phyloP scores from a whole-genome alignment of 2,888 invertebrate genomes.

The Venusia cambrica region DNA sequence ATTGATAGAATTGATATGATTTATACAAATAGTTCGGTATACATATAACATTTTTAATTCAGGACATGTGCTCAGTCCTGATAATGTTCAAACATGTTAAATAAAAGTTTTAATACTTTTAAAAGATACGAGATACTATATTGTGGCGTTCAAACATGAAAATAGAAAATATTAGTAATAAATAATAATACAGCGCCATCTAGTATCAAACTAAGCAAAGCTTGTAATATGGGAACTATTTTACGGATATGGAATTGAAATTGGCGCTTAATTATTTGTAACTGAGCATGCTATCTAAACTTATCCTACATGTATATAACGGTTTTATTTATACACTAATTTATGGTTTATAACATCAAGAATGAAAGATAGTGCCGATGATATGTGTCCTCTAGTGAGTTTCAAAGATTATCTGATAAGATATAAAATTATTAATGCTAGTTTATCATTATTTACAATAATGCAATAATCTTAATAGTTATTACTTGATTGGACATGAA shows the following conservation, averaged over 20 bases:
- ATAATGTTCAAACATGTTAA: background rate
- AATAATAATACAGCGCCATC: no score
- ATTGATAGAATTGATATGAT: constrained; percentile 19
- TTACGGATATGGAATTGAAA: no score
- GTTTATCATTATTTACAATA: constrained; percentile 49
- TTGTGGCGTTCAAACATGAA: no score
- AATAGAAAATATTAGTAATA: no score
- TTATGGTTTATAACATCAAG: constrained; percentile 65
- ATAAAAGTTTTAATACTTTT: constrained; percentile 4
- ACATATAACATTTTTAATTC: constrained; percentile 1
- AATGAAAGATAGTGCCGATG: constrained; percentile 74
- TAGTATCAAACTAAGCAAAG: no score
- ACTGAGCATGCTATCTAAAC: constrained; percentile 48
- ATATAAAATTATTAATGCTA: constrained; percentile 70
- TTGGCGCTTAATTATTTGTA: no score
- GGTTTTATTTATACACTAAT: constrained; percentile 47
- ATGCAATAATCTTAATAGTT: constrained; percentile 41
- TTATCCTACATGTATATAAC: constrained; percentile 31
- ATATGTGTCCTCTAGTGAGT: constrained; percentile 75
- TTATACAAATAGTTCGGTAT: constrained; percentile 3
- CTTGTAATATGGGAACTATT: no score
- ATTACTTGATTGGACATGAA: constrained; percentile 31
- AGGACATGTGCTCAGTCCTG: constrained; percentile 3
- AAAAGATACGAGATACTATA: no score
- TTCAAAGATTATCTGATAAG: constrained; percentile 39